These are phyloP conservation scores for Typhlichthys eigenmanni DNA, from an alignment of 2,797 vertebrate species.

Conservation along the genomic window DNA sequence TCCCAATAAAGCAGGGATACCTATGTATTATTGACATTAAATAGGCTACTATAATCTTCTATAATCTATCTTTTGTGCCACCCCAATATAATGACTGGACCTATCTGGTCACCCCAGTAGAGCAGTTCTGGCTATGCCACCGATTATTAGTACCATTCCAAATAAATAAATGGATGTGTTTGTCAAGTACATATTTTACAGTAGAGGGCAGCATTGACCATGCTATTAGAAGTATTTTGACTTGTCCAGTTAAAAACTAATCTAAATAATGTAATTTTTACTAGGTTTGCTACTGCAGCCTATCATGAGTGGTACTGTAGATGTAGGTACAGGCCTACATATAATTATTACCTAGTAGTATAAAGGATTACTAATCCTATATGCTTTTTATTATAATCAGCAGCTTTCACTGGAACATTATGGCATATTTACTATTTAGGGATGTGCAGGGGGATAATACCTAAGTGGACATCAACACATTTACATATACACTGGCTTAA, in stretches of 20 bases:
- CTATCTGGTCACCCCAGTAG: no score
- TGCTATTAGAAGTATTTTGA: conserved; percentile 10
- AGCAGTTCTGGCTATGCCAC: no score
- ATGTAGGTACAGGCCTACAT: not conserved
- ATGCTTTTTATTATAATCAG: no score
- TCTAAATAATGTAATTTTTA: not conserved
- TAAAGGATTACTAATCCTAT: no score
- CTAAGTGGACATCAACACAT: not conserved
- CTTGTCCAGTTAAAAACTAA: not conserved
- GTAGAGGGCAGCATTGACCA: conserved; percentile 67
- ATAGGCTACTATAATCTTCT: no score
- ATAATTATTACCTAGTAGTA: no score
- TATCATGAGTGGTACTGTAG: not conserved
- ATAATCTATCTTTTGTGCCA: no score
- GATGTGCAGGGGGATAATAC: not conserved
- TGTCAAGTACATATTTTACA: conserved; percentile 23
- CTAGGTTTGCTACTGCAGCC: no score
- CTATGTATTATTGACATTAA: no score
- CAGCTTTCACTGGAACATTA: no score
- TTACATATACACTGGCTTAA: not conserved
- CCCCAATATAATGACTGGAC: no score
- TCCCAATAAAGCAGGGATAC: no score
- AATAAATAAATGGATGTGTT: not conserved
- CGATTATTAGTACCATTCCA: not conserved
- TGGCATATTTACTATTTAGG: not conserved